A percentile compares a stretch with the other conserved stretches of the same genome.
Conservation (phyloP, 2,797 vertebrate species). For the Dipus sagitta region DNA sequence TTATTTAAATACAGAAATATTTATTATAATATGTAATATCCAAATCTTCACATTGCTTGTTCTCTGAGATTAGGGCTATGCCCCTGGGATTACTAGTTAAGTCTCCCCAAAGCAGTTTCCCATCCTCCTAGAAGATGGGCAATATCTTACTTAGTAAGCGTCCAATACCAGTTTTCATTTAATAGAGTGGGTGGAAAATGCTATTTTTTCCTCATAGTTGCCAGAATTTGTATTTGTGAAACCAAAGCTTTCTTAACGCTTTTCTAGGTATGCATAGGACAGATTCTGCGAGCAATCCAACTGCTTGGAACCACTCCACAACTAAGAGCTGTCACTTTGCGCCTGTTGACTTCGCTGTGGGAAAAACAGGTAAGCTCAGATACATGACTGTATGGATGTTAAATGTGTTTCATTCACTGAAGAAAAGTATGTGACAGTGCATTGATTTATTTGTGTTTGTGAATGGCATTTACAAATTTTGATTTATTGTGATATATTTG, state of each 20-base stretch:
- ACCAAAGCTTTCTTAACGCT: slow-evolving; percentile 15
- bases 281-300: slow-evolving; percentile 93
- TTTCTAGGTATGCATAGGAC: slow-evolving; percentile 94
- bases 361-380: slow-evolving; percentile 92
- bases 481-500: slow-evolving; percentile 25
- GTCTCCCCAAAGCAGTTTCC: not conserved
- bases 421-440: not conserved
- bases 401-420: not conserved
- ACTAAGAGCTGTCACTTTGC: slow-evolving; percentile 92
- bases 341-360: slow-evolving; percentile 95
- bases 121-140: not conserved
- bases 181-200: not conserved
- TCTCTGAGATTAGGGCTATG: not conserved
- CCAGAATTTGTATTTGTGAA: not conserved
- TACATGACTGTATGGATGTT: not conserved
- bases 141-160: not conserved
- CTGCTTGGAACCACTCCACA: slow-evolving; percentile 90
- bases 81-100: not conserved
- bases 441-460: slow-evolving; percentile 28
- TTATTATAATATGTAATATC: slow-evolving; percentile 26
- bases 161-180: not conserved
- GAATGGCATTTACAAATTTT: slow-evolving; percentile 18
- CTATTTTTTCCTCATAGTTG: not conserved
- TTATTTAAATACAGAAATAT: slow-evolving; percentile 10
- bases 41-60: not conserved